Base-by-base conservation (phyloP, 2,797 vertebrate species). In the Hephaestus fuliginosus region DNA sequence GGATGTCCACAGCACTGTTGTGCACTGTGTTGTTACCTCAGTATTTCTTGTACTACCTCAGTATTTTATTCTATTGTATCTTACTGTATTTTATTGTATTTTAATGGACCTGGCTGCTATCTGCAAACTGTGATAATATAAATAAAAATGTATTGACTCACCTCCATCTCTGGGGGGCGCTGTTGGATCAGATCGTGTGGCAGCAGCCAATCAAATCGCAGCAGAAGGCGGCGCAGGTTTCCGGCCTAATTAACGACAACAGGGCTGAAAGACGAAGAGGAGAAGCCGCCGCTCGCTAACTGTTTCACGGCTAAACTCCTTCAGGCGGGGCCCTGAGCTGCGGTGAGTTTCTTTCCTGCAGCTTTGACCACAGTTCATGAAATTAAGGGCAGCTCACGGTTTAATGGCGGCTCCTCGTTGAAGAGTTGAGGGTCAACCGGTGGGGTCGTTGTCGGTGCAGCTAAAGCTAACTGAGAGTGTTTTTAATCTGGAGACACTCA, bases 121-220 rank as follows among this genome's bases (percentile, higher is more conserved):
- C 30, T 30, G 30, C n/a, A n/a, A 25, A 25, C 25, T 25, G 25
- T 33, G 30, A 33, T 33, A 33, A 33, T 33, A 33, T 33, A 33
- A 33, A 33, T 33, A 3, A 33, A 33, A 33, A 33, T 33, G 30
- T 33, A 33, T 5, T 3, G 30, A 33, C 30, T 44, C 28, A 10
- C 0, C 2, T 81, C 68, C 18, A 44, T 48, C 84, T 33, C 7
- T 39, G 1, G 61, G 53, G 14, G 82, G 61, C 82, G 79, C 71
- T 72, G 7, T 39, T 7, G 14, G 2, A 2, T 1, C 0, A 10
- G 33, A n/a, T 17, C 36, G 46, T 22, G 11, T 11, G 3, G 13
- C 17, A 80, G 3, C 69, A 86, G 75, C 92, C 93, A 95, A 95
- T 95, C 89, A 92, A 12, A 84, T 62, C 44, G 8, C 70, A 77